These are phyloP conservation scores for Sebastes nivosus DNA, from an alignment of 2,797 vertebrate genomes.

Conservation along the genomic window DNA sequence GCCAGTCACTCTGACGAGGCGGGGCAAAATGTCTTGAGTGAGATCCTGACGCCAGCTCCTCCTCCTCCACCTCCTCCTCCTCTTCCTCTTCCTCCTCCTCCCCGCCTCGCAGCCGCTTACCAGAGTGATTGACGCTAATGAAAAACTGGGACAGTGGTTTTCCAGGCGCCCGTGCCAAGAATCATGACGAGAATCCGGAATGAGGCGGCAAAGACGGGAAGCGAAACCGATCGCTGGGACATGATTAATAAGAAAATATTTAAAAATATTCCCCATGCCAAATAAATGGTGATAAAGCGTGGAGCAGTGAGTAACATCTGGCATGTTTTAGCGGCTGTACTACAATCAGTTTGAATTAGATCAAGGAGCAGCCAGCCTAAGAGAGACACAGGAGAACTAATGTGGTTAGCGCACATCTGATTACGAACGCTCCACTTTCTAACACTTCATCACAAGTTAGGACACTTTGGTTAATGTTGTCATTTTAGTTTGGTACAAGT, in stretches of 20 bases:
- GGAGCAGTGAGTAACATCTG: constrained; percentile 72
- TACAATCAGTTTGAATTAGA: constrained; percentile 79
- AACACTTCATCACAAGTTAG: constrained; percentile 71
- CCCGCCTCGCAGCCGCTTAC: constrained; percentile 51
- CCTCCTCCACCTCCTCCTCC: neutral
- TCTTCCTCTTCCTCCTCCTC: constrained; percentile 27
- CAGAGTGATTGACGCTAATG: constrained; percentile 84
- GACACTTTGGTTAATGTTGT: constrained; percentile 53
- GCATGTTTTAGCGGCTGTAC: constrained; percentile 70
- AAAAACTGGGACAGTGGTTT: constrained; percentile 81
- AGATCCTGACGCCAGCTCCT: constrained; percentile 60
- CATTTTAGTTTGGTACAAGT: constrained; percentile 41
- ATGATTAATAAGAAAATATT: constrained; percentile 80
- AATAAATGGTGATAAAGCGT: constrained; percentile 77
- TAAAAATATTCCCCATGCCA: constrained; percentile 73
- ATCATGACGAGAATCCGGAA: constrained; percentile 69
- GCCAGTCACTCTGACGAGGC: constrained; percentile 82
- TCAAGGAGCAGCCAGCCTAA: constrained; percentile 66
- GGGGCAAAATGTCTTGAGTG: constrained; percentile 81
- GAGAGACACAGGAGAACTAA: constrained; percentile 73
- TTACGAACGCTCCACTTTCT: constrained; percentile 57
- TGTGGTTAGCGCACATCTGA: constrained; percentile 73
- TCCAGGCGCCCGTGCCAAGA: constrained; percentile 67
- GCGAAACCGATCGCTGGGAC: constrained; percentile 73
- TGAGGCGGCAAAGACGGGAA: constrained; percentile 68